Evolutionary conservation across 2,113 vertebrate genomes (phyloP), one percentile per base, ranked within the genome.

Genomic region (Hydrolagus affinis): DNA sequence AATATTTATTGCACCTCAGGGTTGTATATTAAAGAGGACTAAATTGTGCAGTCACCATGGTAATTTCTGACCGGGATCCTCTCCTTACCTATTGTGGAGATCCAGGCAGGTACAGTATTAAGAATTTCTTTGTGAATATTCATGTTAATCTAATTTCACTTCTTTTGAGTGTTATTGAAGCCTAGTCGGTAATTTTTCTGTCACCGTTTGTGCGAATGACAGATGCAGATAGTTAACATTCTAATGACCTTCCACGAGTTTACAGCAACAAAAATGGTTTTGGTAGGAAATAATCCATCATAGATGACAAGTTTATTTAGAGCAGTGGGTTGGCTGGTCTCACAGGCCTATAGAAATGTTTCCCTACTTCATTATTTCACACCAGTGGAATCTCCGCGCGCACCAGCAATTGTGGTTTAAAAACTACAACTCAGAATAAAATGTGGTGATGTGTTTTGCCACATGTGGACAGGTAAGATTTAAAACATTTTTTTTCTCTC

Each of bases 241-340:
- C 25, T 66, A 83, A 83, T 83, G 78, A 83, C 60, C 78, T 66
- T 68, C 62, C 78, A 30, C 32, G 62, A 10, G 62, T 30, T 66
- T 21, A 30, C 60, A 19, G 62, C 62, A 83, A 68, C 25, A 66
- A 64, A 83, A 83, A 83, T 8, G 78, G 28, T 15, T 83, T 83
- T 32, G 66, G 66, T 32, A 83, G 78, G 78, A 83, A 83, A 32
- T 83, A 83, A 83, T 83, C 78, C 78, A 83, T 83, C 78, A 83
- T 83, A 21, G 59, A 28, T 83, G 78, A 83, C 78, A 83, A 66
- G 78, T 83, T 83, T 83, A 83, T 83, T 83, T 83, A 83, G 78
- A 83, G 32, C 28, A 60, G 78, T 83, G 25, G 28, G 60, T 68
- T 83, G 30, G 60, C 62, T 19, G 28, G 62, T 68, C 78, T 83